A percentile compares a stretch with the other conserved stretches of the same genome.
Evolutionary conservation across 2,888 invertebrate species (phyloP).

Genomic region (Thymelicus acteon): DNA sequence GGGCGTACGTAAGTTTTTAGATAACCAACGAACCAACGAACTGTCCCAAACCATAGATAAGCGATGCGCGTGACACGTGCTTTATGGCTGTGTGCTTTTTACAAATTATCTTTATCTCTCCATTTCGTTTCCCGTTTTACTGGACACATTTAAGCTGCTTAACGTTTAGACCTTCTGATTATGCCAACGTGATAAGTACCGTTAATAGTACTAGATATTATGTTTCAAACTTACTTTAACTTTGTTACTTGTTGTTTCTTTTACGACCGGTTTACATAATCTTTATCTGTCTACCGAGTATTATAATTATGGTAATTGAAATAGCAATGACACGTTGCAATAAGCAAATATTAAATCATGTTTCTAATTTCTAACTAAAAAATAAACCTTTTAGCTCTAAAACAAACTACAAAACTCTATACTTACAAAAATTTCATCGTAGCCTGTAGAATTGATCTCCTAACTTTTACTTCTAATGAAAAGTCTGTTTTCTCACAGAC

Average conservation of each 20-base stretch:
- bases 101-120: slow-evolving; percentile 70
- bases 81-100: slow-evolving; percentile 64
- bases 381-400: too few relatives aligned
- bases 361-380: too few relatives aligned
- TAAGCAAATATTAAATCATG: too few relatives aligned
- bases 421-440: too few relatives aligned
- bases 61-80: slow-evolving; percentile 59
- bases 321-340: too few relatives aligned
- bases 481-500: too few relatives aligned
- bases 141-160: slow-evolving; percentile 53
- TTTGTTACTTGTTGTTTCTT: not conserved
- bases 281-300: too few relatives aligned
- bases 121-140: slow-evolving; percentile 62
- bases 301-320: too few relatives aligned
- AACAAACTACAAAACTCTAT: too few relatives aligned
- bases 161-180: slow-evolving; percentile 19
- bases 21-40: slow-evolving; percentile 72
- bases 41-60: slow-evolving; percentile 74
- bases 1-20: slow-evolving; percentile 65
- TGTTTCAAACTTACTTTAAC: not conserved
- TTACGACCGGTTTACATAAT: not conserved
- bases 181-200: slow-evolving; percentile 32
- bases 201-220: slow-evolving; percentile 18
- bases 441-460: too few relatives aligned
- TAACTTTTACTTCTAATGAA: too few relatives aligned